Conservation (phyloP, 2,888 invertebrate species). For the Conistra vaccinii region DNA sequence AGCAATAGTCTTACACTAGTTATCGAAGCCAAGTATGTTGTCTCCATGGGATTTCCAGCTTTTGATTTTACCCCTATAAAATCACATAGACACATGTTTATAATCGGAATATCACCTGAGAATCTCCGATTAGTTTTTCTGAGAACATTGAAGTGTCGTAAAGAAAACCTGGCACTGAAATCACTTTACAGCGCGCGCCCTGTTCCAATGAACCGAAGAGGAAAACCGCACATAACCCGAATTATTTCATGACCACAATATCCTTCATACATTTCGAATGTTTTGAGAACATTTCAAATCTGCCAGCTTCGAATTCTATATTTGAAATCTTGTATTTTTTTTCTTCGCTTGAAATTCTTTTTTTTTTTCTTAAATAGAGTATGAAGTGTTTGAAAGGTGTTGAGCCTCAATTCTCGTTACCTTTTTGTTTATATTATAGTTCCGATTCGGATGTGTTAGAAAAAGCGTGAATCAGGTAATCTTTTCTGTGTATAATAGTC, state of each 20-base stretch:
- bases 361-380: conserved; percentile 18
- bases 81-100: conserved; percentile 26
- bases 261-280: conserved; percentile 38
- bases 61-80: neutral
- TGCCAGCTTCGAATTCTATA: conserved; percentile 31
- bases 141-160: conserved; percentile 60
- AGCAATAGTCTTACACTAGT: neutral
- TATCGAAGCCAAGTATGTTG: neutral
- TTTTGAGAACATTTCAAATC: conserved; percentile 59
- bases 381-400: conserved; percentile 49
- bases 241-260: conserved; percentile 54
- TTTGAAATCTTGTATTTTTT: conserved; percentile 46
- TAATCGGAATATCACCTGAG: conserved; percentile 37
- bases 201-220: conserved; percentile 69
- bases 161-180: conserved; percentile 63
- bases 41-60: conserved; percentile 12
- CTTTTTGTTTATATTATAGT: conserved; percentile 46
- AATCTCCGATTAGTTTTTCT: conserved; percentile 55
- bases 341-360: neutral
- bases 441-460: conserved; percentile 50
- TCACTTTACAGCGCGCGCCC: conserved; percentile 51
- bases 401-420: conserved; percentile 42
- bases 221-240: conserved; percentile 68
- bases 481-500: conserved; percentile 41
- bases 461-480: conserved; percentile 57